These are phyloP conservation scores for Nasonia vitripennis DNA, from an alignment of 1,140 invertebrate genomes.

Conservation along the genomic window DNA sequence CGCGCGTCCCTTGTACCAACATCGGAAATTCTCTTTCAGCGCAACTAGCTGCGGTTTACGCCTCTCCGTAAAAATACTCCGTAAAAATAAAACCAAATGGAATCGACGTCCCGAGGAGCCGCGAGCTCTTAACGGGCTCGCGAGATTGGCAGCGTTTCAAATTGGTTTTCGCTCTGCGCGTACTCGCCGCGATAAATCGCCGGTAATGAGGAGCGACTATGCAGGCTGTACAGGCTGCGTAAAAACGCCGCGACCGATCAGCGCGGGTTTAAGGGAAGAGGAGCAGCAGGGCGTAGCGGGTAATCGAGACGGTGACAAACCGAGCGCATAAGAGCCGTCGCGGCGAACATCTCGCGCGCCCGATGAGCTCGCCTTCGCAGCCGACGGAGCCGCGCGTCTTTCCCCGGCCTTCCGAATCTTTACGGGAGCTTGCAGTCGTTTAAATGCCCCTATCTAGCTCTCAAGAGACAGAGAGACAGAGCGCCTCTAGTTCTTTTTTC, in stretches of 20 bases:
- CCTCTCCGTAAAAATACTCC: not conserved
- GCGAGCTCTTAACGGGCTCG: not conserved
- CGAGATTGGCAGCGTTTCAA: slow-evolving; percentile 28
- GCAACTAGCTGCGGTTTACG: too few species aligned
- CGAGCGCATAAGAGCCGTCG: too few species aligned
- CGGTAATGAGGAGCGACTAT: slow-evolving; percentile 13
- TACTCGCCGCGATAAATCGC: not conserved
- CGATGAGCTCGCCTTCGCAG: not conserved
- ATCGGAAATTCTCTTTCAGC: not conserved
- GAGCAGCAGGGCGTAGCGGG: not conserved
- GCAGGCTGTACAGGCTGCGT: too few species aligned
- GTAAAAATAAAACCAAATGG: slow-evolving; percentile 22
- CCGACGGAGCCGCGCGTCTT: not conserved
- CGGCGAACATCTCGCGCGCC: too few species aligned
- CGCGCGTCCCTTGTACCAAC: not conserved
- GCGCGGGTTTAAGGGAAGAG: not conserved
- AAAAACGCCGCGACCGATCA: not conserved
- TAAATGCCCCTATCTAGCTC: too few species aligned
- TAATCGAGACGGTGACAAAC: not conserved
- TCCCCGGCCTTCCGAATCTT: too few species aligned
- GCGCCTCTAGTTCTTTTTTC: too few species aligned
- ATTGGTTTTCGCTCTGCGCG: not conserved
- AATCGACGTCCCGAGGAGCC: not conserved
- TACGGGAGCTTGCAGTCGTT: too few species aligned
- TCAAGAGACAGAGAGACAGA: too few species aligned